phyloP scores from a whole-genome alignment of 2,797 vertebrate species.

The Malurus splendens region DNA sequence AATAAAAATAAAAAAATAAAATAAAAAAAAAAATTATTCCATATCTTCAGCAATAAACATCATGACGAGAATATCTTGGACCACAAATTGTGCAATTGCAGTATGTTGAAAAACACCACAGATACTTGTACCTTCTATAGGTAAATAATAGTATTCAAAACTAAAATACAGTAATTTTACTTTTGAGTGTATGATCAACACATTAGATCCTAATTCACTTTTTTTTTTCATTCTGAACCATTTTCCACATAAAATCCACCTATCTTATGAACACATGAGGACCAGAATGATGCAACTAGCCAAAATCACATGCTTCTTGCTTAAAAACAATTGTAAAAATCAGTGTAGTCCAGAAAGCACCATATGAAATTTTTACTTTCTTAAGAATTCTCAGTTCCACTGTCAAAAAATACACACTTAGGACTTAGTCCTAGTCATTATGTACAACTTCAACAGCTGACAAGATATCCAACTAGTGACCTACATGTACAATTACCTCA shows the following conservation, averaged over 20 bases:
- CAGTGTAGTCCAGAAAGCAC: neutral
- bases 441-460: neutral
- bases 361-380: neutral
- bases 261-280: neutral
- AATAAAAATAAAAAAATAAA: neutral
- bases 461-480: neutral
- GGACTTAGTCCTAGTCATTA: neutral
- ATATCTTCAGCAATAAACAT: neutral
- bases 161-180: neutral
- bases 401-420: neutral
- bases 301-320: neutral
- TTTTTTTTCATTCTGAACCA: neutral
- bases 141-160: neutral
- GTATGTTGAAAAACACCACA: neutral
- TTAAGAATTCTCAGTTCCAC: neutral
- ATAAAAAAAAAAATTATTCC: too few relatives aligned
- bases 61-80: neutral
- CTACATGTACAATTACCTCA: neutral
- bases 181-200: neutral
- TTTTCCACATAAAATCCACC: neutral
- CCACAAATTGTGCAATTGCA: neutral
- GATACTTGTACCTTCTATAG: neutral
- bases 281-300: neutral
- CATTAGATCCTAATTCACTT: neutral
- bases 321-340: neutral